These are phyloP conservation scores for Lepus timidus DNA, from an alignment of 2,113 vertebrate species.

Conservation along the genomic window DNA sequence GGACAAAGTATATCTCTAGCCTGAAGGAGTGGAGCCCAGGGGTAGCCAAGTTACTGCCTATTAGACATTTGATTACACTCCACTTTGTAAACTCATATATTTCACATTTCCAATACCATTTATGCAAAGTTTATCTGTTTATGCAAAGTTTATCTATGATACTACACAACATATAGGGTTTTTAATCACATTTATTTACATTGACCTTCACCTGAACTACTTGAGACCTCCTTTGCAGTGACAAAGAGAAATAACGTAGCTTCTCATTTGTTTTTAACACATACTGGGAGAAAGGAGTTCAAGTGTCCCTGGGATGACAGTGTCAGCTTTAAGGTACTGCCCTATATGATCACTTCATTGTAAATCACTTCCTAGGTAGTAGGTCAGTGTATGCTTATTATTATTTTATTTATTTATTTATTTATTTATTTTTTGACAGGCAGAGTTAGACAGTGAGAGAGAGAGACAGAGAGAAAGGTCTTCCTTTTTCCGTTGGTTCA, in stretches of 20 bases:
- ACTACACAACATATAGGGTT: not conserved
- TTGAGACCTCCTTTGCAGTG: not conserved
- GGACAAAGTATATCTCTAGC: accelerated
- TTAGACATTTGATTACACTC: not conserved
- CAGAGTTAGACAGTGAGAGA: too few relatives aligned
- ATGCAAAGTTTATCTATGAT: not conserved
- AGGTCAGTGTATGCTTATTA: constrained; percentile 9
- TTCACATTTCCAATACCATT: not conserved
- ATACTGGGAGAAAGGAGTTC: not conserved
- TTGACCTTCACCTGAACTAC: not conserved
- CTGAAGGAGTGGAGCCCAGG: accelerated
- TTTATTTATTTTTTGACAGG: too few relatives aligned
- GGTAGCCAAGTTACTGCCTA: not conserved
- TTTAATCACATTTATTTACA: not conserved
- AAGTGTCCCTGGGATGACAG: not conserved
- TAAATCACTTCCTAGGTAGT: not conserved
- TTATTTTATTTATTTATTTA: too few relatives aligned
- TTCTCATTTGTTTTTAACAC: not conserved
- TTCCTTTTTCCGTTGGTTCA: too few relatives aligned
- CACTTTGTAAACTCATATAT: not conserved
- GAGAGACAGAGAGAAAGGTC: too few relatives aligned
- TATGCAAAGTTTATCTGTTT: not conserved
- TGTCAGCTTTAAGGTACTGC: not conserved
- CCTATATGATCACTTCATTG: not conserved
- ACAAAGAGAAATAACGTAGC: not conserved